Evolutionary conservation across 2,888 invertebrate species (phyloP).

Genomic region (Eretmocerus hayati): DNA sequence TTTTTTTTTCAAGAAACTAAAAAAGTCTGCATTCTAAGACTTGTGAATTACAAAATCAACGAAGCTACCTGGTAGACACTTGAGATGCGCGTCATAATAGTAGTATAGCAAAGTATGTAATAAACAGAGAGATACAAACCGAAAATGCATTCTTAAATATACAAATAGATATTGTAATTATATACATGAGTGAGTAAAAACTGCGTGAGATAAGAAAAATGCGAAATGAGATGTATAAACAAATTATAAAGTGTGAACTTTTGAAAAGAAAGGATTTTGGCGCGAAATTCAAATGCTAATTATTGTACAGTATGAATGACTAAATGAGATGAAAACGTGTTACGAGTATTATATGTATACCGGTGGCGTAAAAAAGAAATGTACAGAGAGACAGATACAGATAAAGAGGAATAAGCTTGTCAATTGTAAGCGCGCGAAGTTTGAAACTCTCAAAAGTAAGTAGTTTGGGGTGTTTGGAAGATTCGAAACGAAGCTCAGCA

Average conservation of each 20-base stretch:
- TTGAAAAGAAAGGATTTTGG: too few relatives aligned
- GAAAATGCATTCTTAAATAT: slow-evolving; percentile 5
- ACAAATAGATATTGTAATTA: slow-evolving; percentile 3
- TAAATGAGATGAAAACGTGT: too few relatives aligned
- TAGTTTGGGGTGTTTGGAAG: too few relatives aligned
- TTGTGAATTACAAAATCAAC: slow-evolving; percentile 13
- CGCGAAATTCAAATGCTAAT: too few relatives aligned
- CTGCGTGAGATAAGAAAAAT: slow-evolving; percentile 1
- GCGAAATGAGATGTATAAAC: neutral
- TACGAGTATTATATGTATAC: too few relatives aligned
- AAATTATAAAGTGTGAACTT: too few relatives aligned
- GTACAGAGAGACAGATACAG: slow-evolving; percentile 1
- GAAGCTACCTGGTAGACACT: slow-evolving; percentile 20
- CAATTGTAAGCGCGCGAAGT: slow-evolving; percentile 23
- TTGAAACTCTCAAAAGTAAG: slow-evolving; percentile 13
- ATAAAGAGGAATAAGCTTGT: slow-evolving; percentile 19
- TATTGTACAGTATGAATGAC: too few relatives aligned
- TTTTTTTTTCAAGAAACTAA: slow-evolving; percentile 1
- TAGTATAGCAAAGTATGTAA: too few relatives aligned
- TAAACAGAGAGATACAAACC: neutral
- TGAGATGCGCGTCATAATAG: too few relatives aligned
- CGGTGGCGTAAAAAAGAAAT: too few relatives aligned
- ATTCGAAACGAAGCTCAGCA: too few relatives aligned
- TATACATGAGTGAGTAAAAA: too few relatives aligned
- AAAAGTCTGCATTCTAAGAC: slow-evolving; percentile 5